These are phyloP conservation scores for Barnardius zonarius DNA, from an alignment of 2,113 vertebrate species.

Conservation along the genomic window DNA sequence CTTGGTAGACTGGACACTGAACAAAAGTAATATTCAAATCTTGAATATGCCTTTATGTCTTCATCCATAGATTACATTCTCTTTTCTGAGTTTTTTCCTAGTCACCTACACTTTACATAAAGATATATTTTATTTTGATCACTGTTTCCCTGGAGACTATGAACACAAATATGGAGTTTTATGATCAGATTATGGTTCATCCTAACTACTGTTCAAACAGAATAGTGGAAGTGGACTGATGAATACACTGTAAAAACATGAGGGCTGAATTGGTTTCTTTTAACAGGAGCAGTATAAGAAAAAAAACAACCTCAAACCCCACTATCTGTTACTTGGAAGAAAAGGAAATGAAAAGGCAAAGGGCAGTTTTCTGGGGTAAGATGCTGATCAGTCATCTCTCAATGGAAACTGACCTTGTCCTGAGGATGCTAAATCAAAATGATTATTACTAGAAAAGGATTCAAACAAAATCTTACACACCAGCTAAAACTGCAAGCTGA, in stretches of 20 bases:
- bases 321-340: not conserved
- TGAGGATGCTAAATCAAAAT: not conserved
- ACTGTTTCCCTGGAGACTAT: not conserved
- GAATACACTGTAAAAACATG: not conserved
- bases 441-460: not conserved
- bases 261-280: not conserved
- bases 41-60: not conserved
- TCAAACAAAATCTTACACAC: not conserved
- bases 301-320: not conserved
- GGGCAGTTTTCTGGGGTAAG: not conserved
- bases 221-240: not conserved
- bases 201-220: not conserved
- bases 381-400: not conserved
- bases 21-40: not conserved
- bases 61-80: not conserved
- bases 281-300: not conserved
- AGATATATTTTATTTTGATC: not conserved
- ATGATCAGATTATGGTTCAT: not conserved
- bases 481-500: not conserved
- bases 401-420: not conserved
- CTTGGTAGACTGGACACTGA: not conserved
- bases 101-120: not conserved
- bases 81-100: not conserved
- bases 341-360: not conserved
- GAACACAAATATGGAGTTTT: not conserved